Evolutionary conservation across 2,113 vertebrate species (phyloP).

Genomic region (Cyphotilapia sp.): DNA sequence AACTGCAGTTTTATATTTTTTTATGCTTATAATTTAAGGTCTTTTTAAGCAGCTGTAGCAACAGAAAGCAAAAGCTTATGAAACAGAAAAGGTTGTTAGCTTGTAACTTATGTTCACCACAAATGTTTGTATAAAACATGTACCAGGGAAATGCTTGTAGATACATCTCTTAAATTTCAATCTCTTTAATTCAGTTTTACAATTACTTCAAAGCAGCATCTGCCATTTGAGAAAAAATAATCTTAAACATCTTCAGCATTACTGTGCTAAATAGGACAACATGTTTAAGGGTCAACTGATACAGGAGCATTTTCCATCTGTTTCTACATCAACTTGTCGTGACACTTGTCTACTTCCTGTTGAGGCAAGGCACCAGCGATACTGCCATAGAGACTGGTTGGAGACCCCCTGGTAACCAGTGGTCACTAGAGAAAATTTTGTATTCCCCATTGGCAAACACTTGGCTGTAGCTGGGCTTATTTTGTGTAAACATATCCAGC

Average conservation of each 20-base stretch:
- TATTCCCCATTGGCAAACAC: background rate
- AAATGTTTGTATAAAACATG: background rate
- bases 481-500: background rate
- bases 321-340: background rate
- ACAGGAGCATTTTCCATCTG: background rate
- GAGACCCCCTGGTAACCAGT: background rate
- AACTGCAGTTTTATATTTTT: background rate
- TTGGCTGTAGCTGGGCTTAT: background rate
- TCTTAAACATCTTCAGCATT: background rate
- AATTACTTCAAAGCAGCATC: background rate
- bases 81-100: background rate
- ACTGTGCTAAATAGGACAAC: background rate
- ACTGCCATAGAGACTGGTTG: background rate
- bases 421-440: background rate
- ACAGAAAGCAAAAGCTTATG: background rate
- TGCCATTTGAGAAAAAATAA: background rate
- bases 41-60: background rate
- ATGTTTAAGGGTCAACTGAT: background rate
- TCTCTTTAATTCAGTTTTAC: background rate
- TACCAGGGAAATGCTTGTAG: background rate
- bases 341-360: background rate
- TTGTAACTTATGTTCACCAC: background rate
- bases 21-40: background rate
- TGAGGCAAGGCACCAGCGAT: background rate
- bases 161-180: background rate